Percentiles rank a stretch among this genome's conserved stretches.
phyloP scores from a whole-genome alignment of 2,888 invertebrate genomes.

The Sinopyrophorus schimmeli region DNA sequence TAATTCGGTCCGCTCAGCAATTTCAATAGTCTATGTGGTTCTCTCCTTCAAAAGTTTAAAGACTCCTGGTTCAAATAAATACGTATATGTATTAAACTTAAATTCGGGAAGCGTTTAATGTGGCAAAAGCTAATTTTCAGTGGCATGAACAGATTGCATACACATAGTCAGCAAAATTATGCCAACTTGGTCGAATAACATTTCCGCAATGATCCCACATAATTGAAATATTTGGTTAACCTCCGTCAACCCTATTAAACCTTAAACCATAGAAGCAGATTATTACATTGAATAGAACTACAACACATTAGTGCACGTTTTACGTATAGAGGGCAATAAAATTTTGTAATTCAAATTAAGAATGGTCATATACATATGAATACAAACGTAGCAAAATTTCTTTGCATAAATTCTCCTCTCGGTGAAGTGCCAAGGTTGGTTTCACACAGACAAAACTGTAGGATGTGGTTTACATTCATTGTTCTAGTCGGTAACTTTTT shows the following conservation, averaged over 20 bases:
- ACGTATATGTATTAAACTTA: no score
- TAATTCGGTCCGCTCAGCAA: no score
- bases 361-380: constrained; percentile 31
- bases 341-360: constrained; percentile 31
- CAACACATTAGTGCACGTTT: constrained; percentile 19
- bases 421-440: constrained; percentile 28
- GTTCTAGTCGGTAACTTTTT: constrained; percentile 29
- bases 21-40: no score
- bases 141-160: constrained; percentile 19
- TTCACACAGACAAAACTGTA: constrained; percentile 30
- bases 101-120: no score
- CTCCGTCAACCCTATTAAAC: constrained; percentile 30
- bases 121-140: constrained; percentile 11
- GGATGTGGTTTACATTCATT: constrained; percentile 30
- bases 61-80: no score
- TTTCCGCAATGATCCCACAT: constrained; percentile 29
- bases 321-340: constrained; percentile 19
- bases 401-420: constrained; percentile 25
- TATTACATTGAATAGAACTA: constrained; percentile 27
- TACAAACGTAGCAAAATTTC: constrained; percentile 23
- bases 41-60: no score
- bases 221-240: constrained; percentile 34
- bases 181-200: constrained; percentile 27
- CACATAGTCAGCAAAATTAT: constrained; percentile 27
- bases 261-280: constrained; percentile 22